phyloP scores from a whole-genome alignment of 2,113 vertebrate species.

The Smithornis capensis region DNA sequence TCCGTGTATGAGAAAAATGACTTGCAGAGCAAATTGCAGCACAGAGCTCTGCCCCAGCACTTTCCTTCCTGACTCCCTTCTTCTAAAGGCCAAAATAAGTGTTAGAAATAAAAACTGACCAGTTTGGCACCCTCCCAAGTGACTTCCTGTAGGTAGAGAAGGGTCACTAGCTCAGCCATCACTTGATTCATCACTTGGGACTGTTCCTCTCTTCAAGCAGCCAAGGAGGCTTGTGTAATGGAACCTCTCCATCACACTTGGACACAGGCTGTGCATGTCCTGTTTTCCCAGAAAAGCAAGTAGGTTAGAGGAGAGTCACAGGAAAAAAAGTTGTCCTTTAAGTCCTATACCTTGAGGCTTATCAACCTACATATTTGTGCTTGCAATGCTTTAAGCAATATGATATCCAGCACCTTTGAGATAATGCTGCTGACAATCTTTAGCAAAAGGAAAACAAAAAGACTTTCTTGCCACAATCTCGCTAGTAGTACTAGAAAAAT shows the following conservation, averaged over 20 bases:
- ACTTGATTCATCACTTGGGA: constrained; percentile 74
- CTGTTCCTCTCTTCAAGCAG: constrained; percentile 68
- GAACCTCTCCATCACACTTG: constrained; percentile 74
- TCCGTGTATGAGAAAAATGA: neutral
- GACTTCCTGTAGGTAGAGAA: constrained; percentile 78
- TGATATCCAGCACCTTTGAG: neutral
- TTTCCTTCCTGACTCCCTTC: neutral
- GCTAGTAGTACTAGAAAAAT: constrained; percentile 22
- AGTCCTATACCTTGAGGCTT: neutral
- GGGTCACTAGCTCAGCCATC: constrained; percentile 75
- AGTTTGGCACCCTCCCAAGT: constrained; percentile 63
- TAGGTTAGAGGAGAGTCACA: neutral
- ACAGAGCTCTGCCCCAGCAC: neutral
- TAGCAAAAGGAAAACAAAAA: neutral
- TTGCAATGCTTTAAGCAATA: neutral
- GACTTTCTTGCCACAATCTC: neutral
- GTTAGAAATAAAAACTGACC: constrained; percentile 59
- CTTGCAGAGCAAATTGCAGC: neutral
- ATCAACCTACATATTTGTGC: neutral
- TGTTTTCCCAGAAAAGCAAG: constrained; percentile 30
- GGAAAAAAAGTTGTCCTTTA: neutral
- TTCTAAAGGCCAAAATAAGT: constrained; percentile 37
- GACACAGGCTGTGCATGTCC: constrained; percentile 54
- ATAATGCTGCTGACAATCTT: neutral
- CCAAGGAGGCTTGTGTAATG: constrained; percentile 72